phyloP scores from a whole-genome alignment of 2,797 vertebrate genomes.

The Nothura maculosa region DNA sequence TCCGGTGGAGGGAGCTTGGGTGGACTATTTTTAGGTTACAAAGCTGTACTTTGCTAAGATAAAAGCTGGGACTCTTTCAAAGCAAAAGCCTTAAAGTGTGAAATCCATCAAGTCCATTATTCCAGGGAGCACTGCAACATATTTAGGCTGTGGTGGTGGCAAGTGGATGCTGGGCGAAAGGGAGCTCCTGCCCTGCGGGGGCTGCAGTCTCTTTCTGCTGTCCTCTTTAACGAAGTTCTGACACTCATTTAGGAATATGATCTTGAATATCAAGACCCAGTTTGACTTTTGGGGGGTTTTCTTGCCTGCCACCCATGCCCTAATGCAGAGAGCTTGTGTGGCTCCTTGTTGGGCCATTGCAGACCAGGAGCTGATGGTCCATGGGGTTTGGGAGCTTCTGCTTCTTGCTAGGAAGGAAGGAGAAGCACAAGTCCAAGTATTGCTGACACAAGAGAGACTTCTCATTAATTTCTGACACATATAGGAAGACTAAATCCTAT shows the following conservation, averaged over 20 bases:
- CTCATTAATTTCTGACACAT: not conserved
- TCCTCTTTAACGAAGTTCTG: not conserved
- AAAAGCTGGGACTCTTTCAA: constrained; percentile 70
- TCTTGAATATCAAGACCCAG: not conserved
- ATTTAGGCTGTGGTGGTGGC: not conserved
- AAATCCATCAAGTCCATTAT: constrained; percentile 53
- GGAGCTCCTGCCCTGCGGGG: not conserved
- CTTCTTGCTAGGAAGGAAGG: not conserved
- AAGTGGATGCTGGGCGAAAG: not conserved
- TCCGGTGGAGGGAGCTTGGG: constrained; percentile 63
- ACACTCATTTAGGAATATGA: not conserved
- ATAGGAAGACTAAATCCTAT: not conserved
- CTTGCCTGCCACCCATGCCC: not conserved
- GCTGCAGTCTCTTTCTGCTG: not conserved
- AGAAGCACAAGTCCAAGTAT: not conserved
- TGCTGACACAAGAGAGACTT: not conserved
- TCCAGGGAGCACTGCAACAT: not conserved
- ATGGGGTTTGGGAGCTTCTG: not conserved
- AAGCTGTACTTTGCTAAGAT: constrained; percentile 73
- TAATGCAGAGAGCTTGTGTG: rapidly evolving
- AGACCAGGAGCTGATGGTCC: not conserved
- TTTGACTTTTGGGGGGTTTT: not conserved
- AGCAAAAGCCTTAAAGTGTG: constrained; percentile 66
- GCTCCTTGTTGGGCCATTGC: rapidly evolving
- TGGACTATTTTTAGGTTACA: constrained; percentile 70